A percentile compares a stretch with the other conserved stretches of the same genome.
phyloP scores from a whole-genome alignment of 2,888 invertebrate genomes.

The Synanthedon andrenaeformis region DNA sequence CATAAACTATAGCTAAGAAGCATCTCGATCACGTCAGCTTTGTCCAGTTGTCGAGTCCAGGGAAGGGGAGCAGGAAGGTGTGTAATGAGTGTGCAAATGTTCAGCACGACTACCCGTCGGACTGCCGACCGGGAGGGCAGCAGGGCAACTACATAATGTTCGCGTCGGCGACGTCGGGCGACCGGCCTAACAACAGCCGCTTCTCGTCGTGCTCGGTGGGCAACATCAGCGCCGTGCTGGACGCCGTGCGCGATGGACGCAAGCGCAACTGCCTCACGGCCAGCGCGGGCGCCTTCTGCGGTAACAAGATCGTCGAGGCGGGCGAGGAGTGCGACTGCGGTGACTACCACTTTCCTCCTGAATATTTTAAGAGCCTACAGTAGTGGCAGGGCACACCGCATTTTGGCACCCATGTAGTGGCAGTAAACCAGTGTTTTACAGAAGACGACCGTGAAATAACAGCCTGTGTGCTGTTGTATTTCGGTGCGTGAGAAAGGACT shows the following conservation, averaged over 20 bases:
- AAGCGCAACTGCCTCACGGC: slow-evolving; percentile 95
- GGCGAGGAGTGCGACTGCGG: slow-evolving; percentile 98
- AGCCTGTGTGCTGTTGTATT: no score
- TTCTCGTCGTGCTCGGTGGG: slow-evolving; percentile 95
- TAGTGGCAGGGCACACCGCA: no score
- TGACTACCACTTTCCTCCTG: slow-evolving; percentile 12
- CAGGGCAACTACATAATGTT: slow-evolving; percentile 99
- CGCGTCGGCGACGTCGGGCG: slow-evolving; percentile 98
- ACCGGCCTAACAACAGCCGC: slow-evolving; percentile 96
- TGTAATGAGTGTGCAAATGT: no score
- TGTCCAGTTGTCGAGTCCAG: no score
- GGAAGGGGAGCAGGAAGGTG: no score
- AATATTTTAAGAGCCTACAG: background rate
- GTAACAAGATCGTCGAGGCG: slow-evolving; percentile 97
- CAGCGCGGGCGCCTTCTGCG: slow-evolving; percentile 95
- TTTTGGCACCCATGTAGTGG: no score
- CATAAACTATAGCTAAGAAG: no score
- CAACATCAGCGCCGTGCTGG: slow-evolving; percentile 94
- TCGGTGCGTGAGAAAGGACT: no score
- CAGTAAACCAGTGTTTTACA: no score
- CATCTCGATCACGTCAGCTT: no score
- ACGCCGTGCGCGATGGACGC: slow-evolving; percentile 89
- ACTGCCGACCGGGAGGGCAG: slow-evolving; percentile 90
- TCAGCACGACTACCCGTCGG: slow-evolving; percentile 93
- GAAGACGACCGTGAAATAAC: no score